phyloP scores from a whole-genome alignment of 1,140 invertebrate genomes.

The Euura saliciscinereae region DNA sequence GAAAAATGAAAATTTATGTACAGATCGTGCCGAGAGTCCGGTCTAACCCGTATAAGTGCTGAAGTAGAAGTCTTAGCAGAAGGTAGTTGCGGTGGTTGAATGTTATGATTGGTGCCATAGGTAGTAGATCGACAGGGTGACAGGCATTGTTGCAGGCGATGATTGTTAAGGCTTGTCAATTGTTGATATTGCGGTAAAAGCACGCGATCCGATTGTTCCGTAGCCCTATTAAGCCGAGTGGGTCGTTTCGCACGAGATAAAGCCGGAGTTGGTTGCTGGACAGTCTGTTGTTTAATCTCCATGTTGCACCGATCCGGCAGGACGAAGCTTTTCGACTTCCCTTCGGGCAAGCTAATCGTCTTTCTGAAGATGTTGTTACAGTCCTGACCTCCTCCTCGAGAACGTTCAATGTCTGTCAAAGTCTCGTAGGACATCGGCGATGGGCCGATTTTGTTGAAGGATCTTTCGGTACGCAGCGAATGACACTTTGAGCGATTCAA shows the following conservation, averaged over 20 bases:
- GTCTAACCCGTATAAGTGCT: background rate
- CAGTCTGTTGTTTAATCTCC: background rate
- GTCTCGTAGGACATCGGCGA: too few species aligned
- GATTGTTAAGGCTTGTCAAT: slow-evolving; percentile 1
- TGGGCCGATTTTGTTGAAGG: too few species aligned
- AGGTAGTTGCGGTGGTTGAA: background rate
- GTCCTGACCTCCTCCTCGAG: background rate
- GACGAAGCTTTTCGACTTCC: slow-evolving; percentile 50
- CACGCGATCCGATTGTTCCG: background rate
- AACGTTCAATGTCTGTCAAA: too few species aligned
- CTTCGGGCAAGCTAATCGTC: slow-evolving; percentile 38
- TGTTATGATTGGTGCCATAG: background rate
- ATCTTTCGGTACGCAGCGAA: background rate
- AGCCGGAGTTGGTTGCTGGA: slow-evolving; percentile 23
- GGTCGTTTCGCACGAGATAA: slow-evolving; percentile 31
- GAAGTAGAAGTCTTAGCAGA: slow-evolving; percentile 1
- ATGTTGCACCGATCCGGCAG: slow-evolving; percentile 41
- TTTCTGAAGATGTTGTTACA: background rate
- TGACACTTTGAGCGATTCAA: background rate
- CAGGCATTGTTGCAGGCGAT: background rate
- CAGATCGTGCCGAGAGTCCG: background rate
- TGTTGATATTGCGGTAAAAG: background rate
- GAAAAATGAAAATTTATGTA: background rate
- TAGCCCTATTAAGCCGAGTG: slow-evolving; percentile 22
- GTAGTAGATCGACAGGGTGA: background rate